Evolutionary conservation across 2,113 vertebrate species (phyloP).

Genomic region (Corythaixoides concolor): DNA sequence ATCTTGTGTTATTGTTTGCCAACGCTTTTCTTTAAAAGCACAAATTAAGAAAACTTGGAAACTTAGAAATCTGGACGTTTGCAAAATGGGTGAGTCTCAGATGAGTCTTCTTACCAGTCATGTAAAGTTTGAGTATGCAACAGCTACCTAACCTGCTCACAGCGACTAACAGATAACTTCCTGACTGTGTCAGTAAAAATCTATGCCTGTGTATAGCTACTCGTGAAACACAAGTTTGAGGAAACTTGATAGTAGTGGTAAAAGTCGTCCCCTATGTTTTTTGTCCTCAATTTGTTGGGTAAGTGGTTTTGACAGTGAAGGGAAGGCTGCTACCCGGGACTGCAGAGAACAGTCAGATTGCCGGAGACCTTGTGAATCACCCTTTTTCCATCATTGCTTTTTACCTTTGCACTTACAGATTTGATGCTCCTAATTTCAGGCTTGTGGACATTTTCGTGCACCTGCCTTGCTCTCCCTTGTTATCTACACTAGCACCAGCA

Average conservation of each 20-base stretch:
- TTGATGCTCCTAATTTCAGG: not conserved
- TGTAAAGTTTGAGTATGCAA: not conserved
- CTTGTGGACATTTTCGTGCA: not conserved
- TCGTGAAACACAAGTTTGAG: not conserved
- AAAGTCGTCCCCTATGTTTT: not conserved
- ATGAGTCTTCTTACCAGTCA: not conserved
- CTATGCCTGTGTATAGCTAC: not conserved
- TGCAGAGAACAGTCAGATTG: not conserved
- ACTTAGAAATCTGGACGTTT: not conserved
- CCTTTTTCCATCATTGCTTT: not conserved
- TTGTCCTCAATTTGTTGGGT: not conserved
- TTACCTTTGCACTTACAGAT: not conserved
- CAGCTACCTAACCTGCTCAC: not conserved
- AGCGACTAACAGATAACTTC: not conserved
- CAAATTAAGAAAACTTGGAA: conserved; percentile 16
- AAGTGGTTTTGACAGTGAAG: not conserved
- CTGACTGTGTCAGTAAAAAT: not conserved
- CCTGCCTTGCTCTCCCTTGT: not conserved
- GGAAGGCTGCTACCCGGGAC: not conserved
- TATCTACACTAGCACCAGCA: not conserved
- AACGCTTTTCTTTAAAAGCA: not conserved
- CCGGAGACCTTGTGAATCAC: not conserved
- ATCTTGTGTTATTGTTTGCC: not conserved
- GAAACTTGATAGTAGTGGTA: not conserved
- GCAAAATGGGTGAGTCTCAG: not conserved